These are phyloP conservation scores for Leptinotarsa defecta DNA, from an alignment of 1,140 invertebrate species.

Conservation along the genomic window DNA sequence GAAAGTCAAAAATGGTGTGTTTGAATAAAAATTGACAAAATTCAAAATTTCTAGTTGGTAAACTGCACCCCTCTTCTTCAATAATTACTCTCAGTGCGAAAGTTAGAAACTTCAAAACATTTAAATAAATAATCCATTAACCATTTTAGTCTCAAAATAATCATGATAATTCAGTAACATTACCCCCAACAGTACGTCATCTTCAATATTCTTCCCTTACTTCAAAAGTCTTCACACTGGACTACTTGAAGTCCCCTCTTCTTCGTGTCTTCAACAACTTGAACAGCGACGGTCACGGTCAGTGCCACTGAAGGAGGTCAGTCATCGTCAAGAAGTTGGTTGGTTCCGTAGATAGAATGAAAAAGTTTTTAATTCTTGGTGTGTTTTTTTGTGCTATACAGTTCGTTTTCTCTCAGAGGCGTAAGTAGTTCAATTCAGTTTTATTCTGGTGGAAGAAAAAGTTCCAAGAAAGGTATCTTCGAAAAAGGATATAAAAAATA, in stretches of 20 bases:
- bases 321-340: slow-evolving; percentile 10
- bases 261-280: background rate
- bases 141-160: background rate
- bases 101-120: too few species aligned
- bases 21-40: too few species aligned
- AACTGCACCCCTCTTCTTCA: too few species aligned
- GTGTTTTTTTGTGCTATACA: background rate
- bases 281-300: slow-evolving; percentile 19
- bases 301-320: slow-evolving; percentile 21
- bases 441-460: too few species aligned
- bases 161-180: background rate
- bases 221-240: background rate
- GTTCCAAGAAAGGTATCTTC: too few species aligned
- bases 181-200: background rate
- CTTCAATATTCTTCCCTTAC: background rate
- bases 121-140: too few species aligned
- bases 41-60: too few species aligned
- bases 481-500: too few species aligned
- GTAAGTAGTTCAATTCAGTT: background rate
- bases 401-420: background rate
- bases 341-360: background rate
- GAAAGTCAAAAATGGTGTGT: too few species aligned
- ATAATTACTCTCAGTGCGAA: too few species aligned
- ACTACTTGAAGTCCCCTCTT: slow-evolving; percentile 16
- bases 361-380: background rate